A percentile compares a stretch with the other conserved stretches of the same genome.
These are phyloP conservation scores for Halictus rubicundus DNA, from an alignment of 1,140 invertebrate species.

Conservation along the genomic window DNA sequence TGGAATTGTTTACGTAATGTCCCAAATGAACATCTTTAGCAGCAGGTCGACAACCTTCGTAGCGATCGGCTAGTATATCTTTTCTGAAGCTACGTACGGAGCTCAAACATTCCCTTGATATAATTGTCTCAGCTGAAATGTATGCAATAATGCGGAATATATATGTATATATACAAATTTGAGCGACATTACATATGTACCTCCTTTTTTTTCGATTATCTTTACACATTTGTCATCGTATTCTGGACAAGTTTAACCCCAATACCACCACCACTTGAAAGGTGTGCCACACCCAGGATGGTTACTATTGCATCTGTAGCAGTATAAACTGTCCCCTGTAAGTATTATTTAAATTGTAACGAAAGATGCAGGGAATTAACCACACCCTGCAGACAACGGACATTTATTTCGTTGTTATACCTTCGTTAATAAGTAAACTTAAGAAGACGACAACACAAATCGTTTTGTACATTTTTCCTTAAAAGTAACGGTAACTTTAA, in stretches of 20 bases:
- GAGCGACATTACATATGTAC: constrained; percentile 77
- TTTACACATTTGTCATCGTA: constrained; percentile 94
- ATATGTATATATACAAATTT: neutral
- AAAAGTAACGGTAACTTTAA: neutral
- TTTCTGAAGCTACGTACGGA: constrained; percentile 87
- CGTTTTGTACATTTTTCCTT: constrained; percentile 26
- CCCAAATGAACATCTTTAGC: constrained; percentile 89
- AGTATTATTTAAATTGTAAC: constrained; percentile 19
- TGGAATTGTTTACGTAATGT: constrained; percentile 93
- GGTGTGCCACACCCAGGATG: constrained; percentile 92
- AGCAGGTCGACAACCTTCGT: constrained; percentile 92
- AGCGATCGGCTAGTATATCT: constrained; percentile 95
- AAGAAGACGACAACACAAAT: constrained; percentile 21
- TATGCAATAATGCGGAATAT: neutral
- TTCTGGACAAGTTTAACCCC: constrained; percentile 89
- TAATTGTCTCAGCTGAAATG: constrained; percentile 86
- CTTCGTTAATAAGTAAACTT: constrained; percentile 38
- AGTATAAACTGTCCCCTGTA: constrained; percentile 83
- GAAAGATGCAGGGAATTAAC: neutral
- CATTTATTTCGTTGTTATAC: constrained; percentile 21
- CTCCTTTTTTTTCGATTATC: constrained; percentile 92
- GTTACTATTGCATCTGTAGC: constrained; percentile 94
- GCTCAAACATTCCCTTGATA: constrained; percentile 93
- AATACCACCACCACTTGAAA: constrained; percentile 92
- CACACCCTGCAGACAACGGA: constrained; percentile 12